Base-by-base conservation (phyloP, 2,113 vertebrate species). In the Benitochromis conjunctus region DNA sequence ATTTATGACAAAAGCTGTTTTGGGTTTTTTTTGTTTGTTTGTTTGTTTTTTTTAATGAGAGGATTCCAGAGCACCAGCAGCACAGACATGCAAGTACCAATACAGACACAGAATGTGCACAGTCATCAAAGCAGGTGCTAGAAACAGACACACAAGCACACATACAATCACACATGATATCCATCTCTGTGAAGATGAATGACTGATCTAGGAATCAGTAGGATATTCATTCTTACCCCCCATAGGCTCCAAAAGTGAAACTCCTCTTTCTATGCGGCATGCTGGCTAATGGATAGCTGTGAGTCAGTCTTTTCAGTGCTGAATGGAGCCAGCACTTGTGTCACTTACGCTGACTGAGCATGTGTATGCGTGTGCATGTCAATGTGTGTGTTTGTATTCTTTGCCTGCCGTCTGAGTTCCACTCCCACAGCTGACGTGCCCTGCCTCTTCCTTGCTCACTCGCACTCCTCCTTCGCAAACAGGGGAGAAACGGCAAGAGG, bases 221-320 rank as follows among this genome's bases (percentile, higher is more conserved):
- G 19, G 18, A 76, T 69, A 64, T 86, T 86, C 29, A 74, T 57
- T 86, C 95, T 95, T 94, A 96, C 95, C 95, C 95, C 89, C 95
- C 95, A 55, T 96, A 96, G 55, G 95, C 95, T 91, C 95, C 95
- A 91, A 96, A 96, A 90, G 95, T 96, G 92, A 96, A 96, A 94
- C 95, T 96, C 94, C 95, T 95, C 84, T 96, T 96, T 85, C 95
- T 94, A 90, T 96, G 95, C 86, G 95, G 93, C 95, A 96, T 96
- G 53, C 83, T 48, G 86, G 92, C 93, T 86, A 80, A 90, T 74
- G 86, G 89, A 88, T 64, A 74, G 85, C 82, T 85, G 85, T 41
- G 88, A 94, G 91, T 91, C 81, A 90, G 92, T 89, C 86, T 90
- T 90, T 85, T 90, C 93, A 86, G 87, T 13, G 58, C 93, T 89